Evolutionary conservation across 2,797 vertebrate genomes (phyloP).

Genomic region (Leptodactylus fallax): DNA sequence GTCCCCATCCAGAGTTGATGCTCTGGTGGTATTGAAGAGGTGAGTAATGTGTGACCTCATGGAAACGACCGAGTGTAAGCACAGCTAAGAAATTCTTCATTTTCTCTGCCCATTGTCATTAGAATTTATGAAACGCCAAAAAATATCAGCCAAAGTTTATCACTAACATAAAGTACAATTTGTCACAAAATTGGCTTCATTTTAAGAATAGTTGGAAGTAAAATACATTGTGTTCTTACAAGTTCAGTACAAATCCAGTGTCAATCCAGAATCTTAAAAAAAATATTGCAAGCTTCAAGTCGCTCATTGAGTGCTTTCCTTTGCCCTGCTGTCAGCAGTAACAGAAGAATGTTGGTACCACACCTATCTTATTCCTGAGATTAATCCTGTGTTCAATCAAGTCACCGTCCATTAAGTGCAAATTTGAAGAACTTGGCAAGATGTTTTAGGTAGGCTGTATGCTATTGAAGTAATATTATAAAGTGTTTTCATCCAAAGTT

Average conservation of each 20-base stretch:
- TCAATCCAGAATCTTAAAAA: neutral
- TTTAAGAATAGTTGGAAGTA: no score
- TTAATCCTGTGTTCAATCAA: neutral
- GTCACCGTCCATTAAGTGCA: neutral
- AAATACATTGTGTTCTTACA: no score
- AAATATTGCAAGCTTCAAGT: neutral
- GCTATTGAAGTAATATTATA: neutral
- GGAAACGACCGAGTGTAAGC: no score
- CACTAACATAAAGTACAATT: no score
- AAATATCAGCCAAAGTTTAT: no score
- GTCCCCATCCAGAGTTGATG: no score
- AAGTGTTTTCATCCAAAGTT: conserved; percentile 12
- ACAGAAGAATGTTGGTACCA: neutral
- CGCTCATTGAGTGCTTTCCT: neutral
- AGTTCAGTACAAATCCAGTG: neutral
- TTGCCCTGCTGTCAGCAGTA: neutral
- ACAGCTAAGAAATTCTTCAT: no score
- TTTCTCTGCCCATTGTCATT: no score
- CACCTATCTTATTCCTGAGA: neutral
- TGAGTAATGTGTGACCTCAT: no score
- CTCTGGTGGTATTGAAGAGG: no score
- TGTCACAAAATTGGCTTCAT: no score
- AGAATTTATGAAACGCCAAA: no score
- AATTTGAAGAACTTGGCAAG: neutral
- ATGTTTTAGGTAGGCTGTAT: neutral